Base-by-base conservation (phyloP, 2,797 vertebrate species). In the Argentina silus region DNA sequence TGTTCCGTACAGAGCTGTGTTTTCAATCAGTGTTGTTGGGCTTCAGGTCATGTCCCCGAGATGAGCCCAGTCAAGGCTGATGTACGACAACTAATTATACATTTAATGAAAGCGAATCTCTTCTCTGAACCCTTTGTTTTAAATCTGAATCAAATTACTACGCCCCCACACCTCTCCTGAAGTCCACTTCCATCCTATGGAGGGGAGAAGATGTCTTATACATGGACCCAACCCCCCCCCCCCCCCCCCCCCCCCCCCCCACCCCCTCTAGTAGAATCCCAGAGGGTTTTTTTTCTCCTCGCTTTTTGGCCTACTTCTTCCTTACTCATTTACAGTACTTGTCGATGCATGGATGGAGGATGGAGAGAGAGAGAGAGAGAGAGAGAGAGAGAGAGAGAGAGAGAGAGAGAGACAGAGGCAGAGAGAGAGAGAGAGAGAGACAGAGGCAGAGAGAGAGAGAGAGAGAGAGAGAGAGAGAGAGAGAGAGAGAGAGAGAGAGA, bases 1-100 rank as follows among this genome's bases (percentile, higher is more conserved):
- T 67, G 21, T 51, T 50, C 21, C 43, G 14, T 6, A 51, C 19
- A 23, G 14, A 23, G 64, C 47, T 67, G 45, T 23, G 10, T 21
- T 48, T 48, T 47, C 47, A 27, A 36, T 66, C 45, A 23, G 3
- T 17, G 47, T 21, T 19, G 21, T n/a, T 19, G 44, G 47, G 10
- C 62, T 48, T 66, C 23, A 7, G 48, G 23, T 23, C 10, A 11
- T 50, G 10, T 50, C 48, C 6, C 8, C 42, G 7, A 2, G 23
- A n/a, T 27, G 45, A 48, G 44, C 48, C 19, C 7, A 48, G 44
- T 65, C 45, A 66, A 48, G 45, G 9, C 63, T 45, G 19, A 50
- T 14, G 21, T 66, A 23, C 11, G 64, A 66, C 21, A 48, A 50
- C 45, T 50, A 66, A 66, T 66, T 66, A 66, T 36, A 23, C 44